phyloP scores from a whole-genome alignment of 2,797 vertebrate genomes.

The Anguilla pacifica region DNA sequence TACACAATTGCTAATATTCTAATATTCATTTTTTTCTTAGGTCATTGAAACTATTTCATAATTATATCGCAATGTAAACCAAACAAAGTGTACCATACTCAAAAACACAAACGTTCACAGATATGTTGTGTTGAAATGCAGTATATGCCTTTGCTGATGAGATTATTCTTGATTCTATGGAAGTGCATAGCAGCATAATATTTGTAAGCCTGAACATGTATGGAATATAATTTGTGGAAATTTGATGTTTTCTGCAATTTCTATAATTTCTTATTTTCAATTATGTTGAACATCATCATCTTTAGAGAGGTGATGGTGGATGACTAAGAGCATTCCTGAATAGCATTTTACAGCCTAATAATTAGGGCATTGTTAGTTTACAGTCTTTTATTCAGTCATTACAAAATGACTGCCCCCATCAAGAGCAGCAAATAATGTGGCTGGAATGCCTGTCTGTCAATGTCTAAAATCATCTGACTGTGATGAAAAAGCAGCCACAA shows the following conservation, averaged over 20 bases:
- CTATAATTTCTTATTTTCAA: not conserved
- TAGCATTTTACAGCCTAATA: conserved; percentile 23
- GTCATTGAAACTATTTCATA: not conserved
- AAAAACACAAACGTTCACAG: not conserved
- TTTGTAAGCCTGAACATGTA: not conserved
- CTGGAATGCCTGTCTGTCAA: conserved; percentile 11
- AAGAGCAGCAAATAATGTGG: conserved; percentile 31
- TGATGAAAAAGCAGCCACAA: conserved; percentile 26
- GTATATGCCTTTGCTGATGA: not conserved
- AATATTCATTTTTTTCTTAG: not conserved
- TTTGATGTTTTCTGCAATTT: not conserved
- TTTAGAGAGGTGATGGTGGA: not conserved
- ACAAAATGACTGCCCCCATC: conserved; percentile 21
- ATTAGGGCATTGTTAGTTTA: conserved; percentile 4
- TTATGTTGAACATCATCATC: not conserved
- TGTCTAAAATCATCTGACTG: not conserved
- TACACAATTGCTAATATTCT: not conserved
- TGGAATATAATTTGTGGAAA: not conserved
- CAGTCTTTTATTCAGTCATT: conserved; percentile 17
- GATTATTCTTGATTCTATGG: not conserved
- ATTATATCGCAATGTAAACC: not conserved
- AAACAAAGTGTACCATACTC: not conserved
- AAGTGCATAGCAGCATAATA: not conserved
- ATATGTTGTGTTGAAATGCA: not conserved
- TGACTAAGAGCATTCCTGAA: conserved; percentile 13